A percentile compares a stretch with the other conserved stretches of the same genome.
phyloP scores from a whole-genome alignment of 2,888 invertebrate genomes.

The Drosophila rellima region DNA sequence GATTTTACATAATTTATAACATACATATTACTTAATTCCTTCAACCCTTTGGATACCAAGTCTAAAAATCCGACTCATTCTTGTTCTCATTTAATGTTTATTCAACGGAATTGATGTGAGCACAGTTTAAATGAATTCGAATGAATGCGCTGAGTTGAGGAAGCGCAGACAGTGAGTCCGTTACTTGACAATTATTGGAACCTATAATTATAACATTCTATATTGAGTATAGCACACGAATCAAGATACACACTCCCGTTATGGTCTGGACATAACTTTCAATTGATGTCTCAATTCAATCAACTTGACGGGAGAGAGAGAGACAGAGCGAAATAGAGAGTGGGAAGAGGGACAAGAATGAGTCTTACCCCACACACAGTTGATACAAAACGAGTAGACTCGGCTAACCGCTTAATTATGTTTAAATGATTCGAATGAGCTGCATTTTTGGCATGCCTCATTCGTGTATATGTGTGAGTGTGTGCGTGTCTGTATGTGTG shows the following conservation, averaged over 20 bases:
- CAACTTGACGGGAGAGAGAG: constrained; percentile 8
- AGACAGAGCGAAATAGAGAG: constrained; percentile 11
- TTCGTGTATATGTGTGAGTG: constrained; percentile 10
- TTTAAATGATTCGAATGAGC: constrained; percentile 71
- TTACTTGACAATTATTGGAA: constrained; percentile 70
- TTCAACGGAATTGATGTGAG: constrained; percentile 6
- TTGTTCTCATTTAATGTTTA: constrained; percentile 3
- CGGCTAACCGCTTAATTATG: constrained; percentile 70
- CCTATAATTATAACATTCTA: constrained; percentile 69
- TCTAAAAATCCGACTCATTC: constrained; percentile 4
- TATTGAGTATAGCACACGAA: constrained; percentile 26
- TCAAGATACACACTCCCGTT: constrained; percentile 44
- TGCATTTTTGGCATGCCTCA: constrained; percentile 71
- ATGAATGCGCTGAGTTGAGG: constrained; percentile 55
- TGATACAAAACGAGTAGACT: constrained; percentile 8
- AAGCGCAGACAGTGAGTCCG: constrained; percentile 47
- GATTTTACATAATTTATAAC: too few relatives aligned
- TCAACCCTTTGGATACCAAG: neutral
- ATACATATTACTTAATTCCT: too few relatives aligned
- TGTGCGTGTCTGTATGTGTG: neutral
- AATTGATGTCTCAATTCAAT: constrained; percentile 77
- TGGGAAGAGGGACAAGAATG: neutral
- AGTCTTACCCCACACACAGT: constrained; percentile 5
- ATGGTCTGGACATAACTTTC: constrained; percentile 64
- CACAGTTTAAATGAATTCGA: constrained; percentile 11